These are phyloP conservation scores for Whitmania pigra DNA, from an alignment of 1,140 invertebrate species.

Conservation along the genomic window DNA sequence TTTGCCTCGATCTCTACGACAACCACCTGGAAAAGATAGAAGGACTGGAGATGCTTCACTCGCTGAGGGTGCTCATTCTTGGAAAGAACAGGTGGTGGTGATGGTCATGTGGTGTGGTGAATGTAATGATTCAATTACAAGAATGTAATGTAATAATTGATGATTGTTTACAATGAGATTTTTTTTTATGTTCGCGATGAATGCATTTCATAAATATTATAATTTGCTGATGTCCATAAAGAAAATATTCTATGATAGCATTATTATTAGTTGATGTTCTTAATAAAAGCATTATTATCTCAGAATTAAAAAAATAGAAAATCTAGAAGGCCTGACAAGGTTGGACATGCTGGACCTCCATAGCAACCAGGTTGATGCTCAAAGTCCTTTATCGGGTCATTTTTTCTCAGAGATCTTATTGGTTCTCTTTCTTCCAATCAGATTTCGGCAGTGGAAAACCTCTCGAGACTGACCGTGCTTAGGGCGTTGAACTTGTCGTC, in stretches of 20 bases:
- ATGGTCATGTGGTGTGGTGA: too few species aligned
- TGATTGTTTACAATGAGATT: not conserved
- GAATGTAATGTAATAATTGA: too few species aligned
- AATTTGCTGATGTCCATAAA: too few species aligned
- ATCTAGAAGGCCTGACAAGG: slow-evolving; percentile 55
- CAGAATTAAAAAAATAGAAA: slow-evolving; percentile 63
- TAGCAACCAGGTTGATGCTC: slow-evolving; percentile 60
- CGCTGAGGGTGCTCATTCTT: slow-evolving; percentile 67
- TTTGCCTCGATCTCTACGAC: slow-evolving; percentile 83
- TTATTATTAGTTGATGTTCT: too few species aligned
- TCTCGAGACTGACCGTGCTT: slow-evolving; percentile 53
- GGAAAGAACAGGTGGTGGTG: slow-evolving; percentile 63
- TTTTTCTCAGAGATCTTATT: too few species aligned
- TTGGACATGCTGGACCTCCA: slow-evolving; percentile 80
- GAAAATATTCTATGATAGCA: too few species aligned
- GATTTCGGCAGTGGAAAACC: slow-evolving; percentile 46
- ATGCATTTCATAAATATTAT: too few species aligned
- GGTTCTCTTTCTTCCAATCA: slow-evolving; percentile 18
- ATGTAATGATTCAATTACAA: too few species aligned
- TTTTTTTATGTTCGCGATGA: not conserved
- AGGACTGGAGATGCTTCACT: slow-evolving; percentile 58
- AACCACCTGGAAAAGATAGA: slow-evolving; percentile 77
- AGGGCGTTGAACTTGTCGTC: slow-evolving; percentile 81
- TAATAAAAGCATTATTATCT: not conserved
- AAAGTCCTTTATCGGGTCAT: too few species aligned